Conservation (phyloP, 2,113 vertebrate species). For the Haemorhous mexicanus region DNA sequence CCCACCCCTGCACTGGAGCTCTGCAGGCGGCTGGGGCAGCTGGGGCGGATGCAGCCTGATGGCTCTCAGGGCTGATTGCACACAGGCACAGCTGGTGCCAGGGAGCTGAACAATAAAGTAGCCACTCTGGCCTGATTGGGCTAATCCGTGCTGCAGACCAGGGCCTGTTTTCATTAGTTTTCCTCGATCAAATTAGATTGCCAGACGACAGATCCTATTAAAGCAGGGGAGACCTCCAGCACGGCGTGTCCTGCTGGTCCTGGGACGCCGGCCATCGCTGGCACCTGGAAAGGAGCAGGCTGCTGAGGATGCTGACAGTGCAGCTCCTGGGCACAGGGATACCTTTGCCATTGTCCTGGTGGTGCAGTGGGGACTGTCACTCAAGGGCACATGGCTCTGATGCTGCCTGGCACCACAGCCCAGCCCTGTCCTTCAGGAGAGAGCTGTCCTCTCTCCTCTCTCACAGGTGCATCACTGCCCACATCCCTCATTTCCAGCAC, state of each 20-base stretch:
- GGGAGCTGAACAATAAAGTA: constrained; percentile 61
- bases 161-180: constrained; percentile 28
- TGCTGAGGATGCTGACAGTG: background rate
- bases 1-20: background rate
- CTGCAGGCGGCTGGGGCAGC: constrained; percentile 58
- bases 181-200: constrained; percentile 62
- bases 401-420: background rate
- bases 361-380: background rate
- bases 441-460: background rate
- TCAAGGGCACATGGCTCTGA: fast-evolving
- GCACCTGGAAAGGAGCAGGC: background rate
- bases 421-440: background rate
- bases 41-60: constrained; percentile 55
- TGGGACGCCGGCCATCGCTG: background rate
- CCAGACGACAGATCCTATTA: constrained; percentile 61
- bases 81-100: constrained; percentile 67
- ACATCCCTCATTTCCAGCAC: background rate
- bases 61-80: constrained; percentile 56
- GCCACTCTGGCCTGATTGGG: constrained; percentile 32
- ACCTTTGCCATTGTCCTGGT: background rate
- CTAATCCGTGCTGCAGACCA: constrained; percentile 27
- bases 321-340: background rate
- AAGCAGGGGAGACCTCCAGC: constrained; percentile 34
- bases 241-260: background rate
- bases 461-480: background rate